Percentiles rank a stretch among this genome's conserved stretches.
phyloP scores from a whole-genome alignment of 2,113 vertebrate genomes.

The Nerophis lumbriciformis region DNA sequence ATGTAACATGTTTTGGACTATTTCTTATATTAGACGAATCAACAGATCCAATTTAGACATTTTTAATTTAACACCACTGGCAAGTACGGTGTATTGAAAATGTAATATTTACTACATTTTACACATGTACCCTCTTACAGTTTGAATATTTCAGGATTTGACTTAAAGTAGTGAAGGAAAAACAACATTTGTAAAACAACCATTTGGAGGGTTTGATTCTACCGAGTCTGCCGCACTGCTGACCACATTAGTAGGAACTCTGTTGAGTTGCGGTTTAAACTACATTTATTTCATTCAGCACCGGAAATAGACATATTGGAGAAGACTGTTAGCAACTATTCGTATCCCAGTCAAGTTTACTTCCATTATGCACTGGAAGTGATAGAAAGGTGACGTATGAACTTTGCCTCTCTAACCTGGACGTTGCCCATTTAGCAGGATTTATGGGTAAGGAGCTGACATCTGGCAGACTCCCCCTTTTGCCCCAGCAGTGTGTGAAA shows the following conservation, averaged over 20 bases:
- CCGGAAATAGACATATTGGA: constrained; percentile 44
- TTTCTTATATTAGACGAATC: constrained; percentile 23
- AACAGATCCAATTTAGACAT: constrained; percentile 37
- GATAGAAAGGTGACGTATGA: constrained; percentile 51
- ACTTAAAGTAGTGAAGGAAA: background rate
- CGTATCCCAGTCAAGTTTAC: constrained; percentile 25
- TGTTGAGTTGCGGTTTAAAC: constrained; percentile 8
- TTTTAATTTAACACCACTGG: constrained; percentile 9
- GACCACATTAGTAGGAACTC: constrained; percentile 16
- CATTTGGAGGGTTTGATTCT: background rate
- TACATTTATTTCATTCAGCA: constrained; percentile 39
- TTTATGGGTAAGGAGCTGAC: constrained; percentile 65
- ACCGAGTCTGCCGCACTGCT: background rate
- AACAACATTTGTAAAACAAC: background rate
- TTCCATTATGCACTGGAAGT: constrained; percentile 18
- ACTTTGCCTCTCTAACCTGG: constrained; percentile 26
- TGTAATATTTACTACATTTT: background rate
- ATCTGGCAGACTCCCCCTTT: constrained; percentile 67
- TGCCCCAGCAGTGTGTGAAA: constrained; percentile 70
- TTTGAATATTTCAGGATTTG: background rate
- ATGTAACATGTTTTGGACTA: background rate
- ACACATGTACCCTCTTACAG: background rate
- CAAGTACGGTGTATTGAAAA: constrained; percentile 16
- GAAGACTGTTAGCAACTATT: constrained; percentile 35
- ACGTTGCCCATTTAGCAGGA: constrained; percentile 68